Conservation (phyloP, 2,888 invertebrate genomes). For the Brenthis daphne region DNA sequence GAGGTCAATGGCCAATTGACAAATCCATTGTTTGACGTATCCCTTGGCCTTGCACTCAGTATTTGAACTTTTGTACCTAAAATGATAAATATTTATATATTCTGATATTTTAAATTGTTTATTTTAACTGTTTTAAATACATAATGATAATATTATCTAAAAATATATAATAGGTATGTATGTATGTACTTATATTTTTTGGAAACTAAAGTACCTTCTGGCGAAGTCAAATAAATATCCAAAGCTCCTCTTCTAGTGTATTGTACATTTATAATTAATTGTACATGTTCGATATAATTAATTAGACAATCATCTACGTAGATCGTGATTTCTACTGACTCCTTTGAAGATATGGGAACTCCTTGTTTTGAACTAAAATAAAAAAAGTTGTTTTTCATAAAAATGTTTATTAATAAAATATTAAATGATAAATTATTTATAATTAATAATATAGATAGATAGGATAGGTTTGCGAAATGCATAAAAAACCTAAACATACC, state of each 20-base stretch:
- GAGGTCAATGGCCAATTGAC: conserved; percentile 93
- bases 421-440: no score
- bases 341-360: conserved; percentile 49
- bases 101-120: neutral
- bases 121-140: conserved; percentile 9
- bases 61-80: conserved; percentile 87
- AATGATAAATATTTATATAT: conserved; percentile 1
- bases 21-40: conserved; percentile 88
- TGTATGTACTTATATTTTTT: no score
- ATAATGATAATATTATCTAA: neutral
- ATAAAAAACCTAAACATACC: no score
- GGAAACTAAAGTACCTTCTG: conserved; percentile 78
- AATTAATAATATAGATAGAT: no score
- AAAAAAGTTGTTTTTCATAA: neutral
- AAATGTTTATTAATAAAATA: no score
- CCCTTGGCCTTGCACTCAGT: conserved; percentile 86
- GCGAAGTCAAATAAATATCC: conserved; percentile 88
- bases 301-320: conserved; percentile 81
- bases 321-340: conserved; percentile 66
- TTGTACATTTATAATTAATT: conserved; percentile 86
- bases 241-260: conserved; percentile 90
- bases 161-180: neutral
- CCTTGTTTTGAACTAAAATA: conserved; percentile 40
- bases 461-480: no score
- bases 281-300: conserved; percentile 91